Evolutionary conservation across 2,797 vertebrate genomes (phyloP).

Genomic region (Centropyge bicolor): DNA sequence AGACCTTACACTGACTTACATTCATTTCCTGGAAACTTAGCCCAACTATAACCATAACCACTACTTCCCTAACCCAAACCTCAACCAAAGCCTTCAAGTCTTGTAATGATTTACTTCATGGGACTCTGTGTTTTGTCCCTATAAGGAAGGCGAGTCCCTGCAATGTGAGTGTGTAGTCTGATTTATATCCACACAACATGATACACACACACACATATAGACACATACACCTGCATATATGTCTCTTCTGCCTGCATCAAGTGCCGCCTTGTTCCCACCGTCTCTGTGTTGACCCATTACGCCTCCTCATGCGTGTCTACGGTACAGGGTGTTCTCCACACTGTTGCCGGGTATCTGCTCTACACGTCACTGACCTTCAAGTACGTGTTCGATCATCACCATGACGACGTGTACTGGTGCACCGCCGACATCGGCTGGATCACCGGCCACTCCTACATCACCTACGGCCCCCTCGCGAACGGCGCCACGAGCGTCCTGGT

Average conservation of each 20-base stretch:
- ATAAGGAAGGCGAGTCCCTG: too few relatives aligned
- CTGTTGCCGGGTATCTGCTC: slow-evolving; percentile 85
- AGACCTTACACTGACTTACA: too few relatives aligned
- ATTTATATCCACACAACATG: too few relatives aligned
- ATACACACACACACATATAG: slow-evolving; percentile 12
- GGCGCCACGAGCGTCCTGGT: slow-evolving; percentile 86
- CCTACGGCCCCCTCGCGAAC: slow-evolving; percentile 86
- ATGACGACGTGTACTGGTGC: slow-evolving; percentile 88
- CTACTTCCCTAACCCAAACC: too few relatives aligned
- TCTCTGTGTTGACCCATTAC: slow-evolving; percentile 4
- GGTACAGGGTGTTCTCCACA: slow-evolving; percentile 86
- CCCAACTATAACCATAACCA: too few relatives aligned
- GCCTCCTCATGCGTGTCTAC: neutral
- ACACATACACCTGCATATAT: slow-evolving; percentile 13
- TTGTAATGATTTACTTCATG: too few relatives aligned
- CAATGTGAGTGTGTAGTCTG: too few relatives aligned
- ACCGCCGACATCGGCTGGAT: slow-evolving; percentile 90
- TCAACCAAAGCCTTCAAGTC: too few relatives aligned
- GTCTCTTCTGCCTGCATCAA: neutral
- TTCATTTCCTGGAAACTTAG: neutral
- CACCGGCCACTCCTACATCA: slow-evolving; percentile 89
- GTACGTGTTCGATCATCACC: slow-evolving; percentile 86
- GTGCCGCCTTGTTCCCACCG: slow-evolving; percentile 13
- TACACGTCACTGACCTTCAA: slow-evolving; percentile 87
- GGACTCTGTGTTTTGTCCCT: too few relatives aligned